Base-by-base conservation (phyloP, 2,113 vertebrate species). In the Procapra przewalskii region DNA sequence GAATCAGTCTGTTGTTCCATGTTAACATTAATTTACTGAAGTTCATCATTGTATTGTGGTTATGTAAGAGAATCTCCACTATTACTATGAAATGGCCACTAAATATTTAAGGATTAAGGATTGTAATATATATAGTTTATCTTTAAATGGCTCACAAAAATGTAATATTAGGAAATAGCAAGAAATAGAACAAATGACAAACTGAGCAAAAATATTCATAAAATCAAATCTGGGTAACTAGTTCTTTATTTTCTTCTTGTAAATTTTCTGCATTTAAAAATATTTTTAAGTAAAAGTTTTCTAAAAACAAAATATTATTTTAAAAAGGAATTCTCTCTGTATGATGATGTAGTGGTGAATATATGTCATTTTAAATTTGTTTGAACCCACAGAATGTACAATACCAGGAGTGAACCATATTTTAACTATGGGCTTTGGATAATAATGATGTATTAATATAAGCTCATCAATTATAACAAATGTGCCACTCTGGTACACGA, bases 121-220 rank as follows among this genome's bases (percentile, higher is more conserved):
- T 59, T 55, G 48, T 31, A 33, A 62, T 59, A 3, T 83, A 67
- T 19, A 40, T 19, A 88, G 88, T 52, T 80, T 62, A 81, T 14
- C 45, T 87, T 92, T 92, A 83, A 90, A 55, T 83, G 48, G 31
- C 17, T 91, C 59, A 40, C 45, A 60, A 94, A 98, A 88, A 71
- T 52, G 82, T 48, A 75, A 45, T 21, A 59, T 13, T 88, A 75
- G 80, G 52, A 95, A 95, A 93, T 33, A 91, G 21, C 67, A 55
- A 84, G 33, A 55, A 19, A 93, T 50, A 31, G 17, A 62, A 62
- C 14, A 95, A 96, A 92, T 62, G 62, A 75, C 48, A 48, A 77
- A 71, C 64, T n/a, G 50, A 90, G 13, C 36, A n/a, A 86, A 90
- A 93, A 88, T 81, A 17, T 81, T 93, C 82, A 82, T 45, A 90